Conservation (phyloP, 2,888 invertebrate genomes). For the Chymomyza fuscimana region DNA sequence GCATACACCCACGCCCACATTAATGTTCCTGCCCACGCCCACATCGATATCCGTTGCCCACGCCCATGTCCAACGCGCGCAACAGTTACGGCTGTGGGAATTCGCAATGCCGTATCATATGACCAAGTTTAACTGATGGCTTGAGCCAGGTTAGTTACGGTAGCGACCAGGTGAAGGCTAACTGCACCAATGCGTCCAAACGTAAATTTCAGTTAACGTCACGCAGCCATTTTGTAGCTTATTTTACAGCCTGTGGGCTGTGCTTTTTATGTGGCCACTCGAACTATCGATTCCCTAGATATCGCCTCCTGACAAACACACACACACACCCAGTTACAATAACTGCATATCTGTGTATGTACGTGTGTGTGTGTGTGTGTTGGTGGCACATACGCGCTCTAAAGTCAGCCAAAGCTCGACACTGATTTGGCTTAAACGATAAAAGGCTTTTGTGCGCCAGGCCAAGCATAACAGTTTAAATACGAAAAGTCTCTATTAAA, state of each 20-base stretch:
- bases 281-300: slow-evolving; percentile 8
- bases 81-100: background rate
- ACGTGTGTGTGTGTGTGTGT: too few species aligned
- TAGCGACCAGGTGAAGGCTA: slow-evolving; percentile 1
- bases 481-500: slow-evolving; percentile 68
- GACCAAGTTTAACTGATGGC: background rate
- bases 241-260: slow-evolving; percentile 7
- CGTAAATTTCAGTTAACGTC: slow-evolving; percentile 12
- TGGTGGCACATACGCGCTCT: slow-evolving; percentile 17
- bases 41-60: background rate
- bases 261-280: slow-evolving; percentile 8
- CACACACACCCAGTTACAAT: background rate
- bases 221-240: background rate
- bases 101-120: background rate
- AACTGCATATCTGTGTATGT: background rate
- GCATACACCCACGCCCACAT: background rate
- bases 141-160: background rate
- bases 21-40: background rate
- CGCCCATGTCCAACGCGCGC: background rate
- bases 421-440: slow-evolving; percentile 72
- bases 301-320: background rate
- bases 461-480: slow-evolving; percentile 75
- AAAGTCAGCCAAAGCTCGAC: slow-evolving; percentile 44
- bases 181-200: background rate
- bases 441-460: slow-evolving; percentile 63